Conservation (phyloP, 2,888 invertebrate species). For the Ormyrus rosae region DNA sequence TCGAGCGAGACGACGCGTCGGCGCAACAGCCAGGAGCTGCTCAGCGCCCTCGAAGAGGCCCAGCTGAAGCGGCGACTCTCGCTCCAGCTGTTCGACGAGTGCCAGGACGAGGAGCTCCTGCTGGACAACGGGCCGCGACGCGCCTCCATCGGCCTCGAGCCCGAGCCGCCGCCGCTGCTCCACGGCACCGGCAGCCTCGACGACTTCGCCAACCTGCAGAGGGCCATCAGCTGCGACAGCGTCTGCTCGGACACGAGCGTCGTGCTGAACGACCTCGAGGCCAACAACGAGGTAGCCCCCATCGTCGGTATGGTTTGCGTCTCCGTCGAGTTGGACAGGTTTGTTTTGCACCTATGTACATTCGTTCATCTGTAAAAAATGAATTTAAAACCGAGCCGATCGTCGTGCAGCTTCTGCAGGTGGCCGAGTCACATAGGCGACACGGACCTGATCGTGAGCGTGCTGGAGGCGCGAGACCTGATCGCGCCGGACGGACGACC, state of each 20-base stretch:
- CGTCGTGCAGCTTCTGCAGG: constrained; percentile 54
- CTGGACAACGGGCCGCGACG: constrained; percentile 60
- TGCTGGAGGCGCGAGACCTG: constrained; percentile 87
- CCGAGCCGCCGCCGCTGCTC: constrained; percentile 63
- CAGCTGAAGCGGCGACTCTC: constrained; percentile 68
- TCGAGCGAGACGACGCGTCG: constrained; percentile 59
- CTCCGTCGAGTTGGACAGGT: constrained; percentile 89
- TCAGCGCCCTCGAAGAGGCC: constrained; percentile 68
- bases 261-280: constrained; percentile 80
- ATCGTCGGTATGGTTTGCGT: constrained; percentile 85
- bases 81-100: constrained; percentile 62
- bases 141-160: constrained; percentile 67
- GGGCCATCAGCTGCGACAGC: constrained; percentile 88
- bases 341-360: constrained; percentile 61
- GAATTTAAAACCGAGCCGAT: neutral
- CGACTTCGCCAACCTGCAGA: constrained; percentile 76
- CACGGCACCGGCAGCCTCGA: constrained; percentile 47
- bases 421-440: constrained; percentile 78
- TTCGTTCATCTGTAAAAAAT: neutral
- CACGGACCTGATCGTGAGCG: constrained; percentile 81
- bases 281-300: constrained; percentile 81
- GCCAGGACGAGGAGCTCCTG: constrained; percentile 5
- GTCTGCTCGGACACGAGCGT: constrained; percentile 88
- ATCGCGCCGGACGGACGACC: constrained; percentile 80
- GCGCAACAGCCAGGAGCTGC: constrained; percentile 69